phyloP scores from a whole-genome alignment of 2,797 vertebrate genomes.

The Falco rusticolus region DNA sequence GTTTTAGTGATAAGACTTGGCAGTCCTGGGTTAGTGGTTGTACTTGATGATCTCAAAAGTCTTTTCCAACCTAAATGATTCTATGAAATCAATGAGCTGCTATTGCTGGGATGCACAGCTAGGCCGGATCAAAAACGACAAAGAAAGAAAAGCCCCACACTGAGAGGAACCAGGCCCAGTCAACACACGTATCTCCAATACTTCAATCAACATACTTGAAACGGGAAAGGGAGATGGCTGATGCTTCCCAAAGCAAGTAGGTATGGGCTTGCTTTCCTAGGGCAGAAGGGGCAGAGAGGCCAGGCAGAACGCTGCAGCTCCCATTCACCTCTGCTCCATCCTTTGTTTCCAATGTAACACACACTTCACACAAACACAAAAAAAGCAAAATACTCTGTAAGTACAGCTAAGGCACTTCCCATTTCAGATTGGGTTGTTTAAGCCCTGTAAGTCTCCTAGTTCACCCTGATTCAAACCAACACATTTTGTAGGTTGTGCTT shows the following conservation, averaged over 20 bases:
- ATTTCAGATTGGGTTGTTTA: not conserved
- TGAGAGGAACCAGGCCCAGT: not conserved
- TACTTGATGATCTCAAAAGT: too few species aligned
- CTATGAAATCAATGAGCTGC: slow-evolving; percentile 24
- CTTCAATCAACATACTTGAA: not conserved
- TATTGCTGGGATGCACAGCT: not conserved
- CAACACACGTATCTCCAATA: not conserved
- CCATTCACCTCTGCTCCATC: not conserved
- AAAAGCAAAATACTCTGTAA: not conserved
- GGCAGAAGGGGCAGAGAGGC: not conserved
- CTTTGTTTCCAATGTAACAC: not conserved
- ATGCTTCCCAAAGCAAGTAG: not conserved
- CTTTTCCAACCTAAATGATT: too few species aligned
- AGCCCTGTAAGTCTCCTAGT: not conserved
- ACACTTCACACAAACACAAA: not conserved
- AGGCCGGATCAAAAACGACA: slow-evolving; percentile 8
- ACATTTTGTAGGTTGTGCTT: not conserved
- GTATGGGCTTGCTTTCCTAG: not conserved
- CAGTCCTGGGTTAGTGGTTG: too few species aligned
- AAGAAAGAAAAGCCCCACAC: not conserved
- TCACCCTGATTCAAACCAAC: not conserved
- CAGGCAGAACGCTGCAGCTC: not conserved
- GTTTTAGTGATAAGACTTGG: too few species aligned
- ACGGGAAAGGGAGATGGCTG: not conserved
- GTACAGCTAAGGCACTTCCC: not conserved